These are phyloP conservation scores for Amblyornis subalaris DNA, from an alignment of 2,113 vertebrate species.

Conservation along the genomic window DNA sequence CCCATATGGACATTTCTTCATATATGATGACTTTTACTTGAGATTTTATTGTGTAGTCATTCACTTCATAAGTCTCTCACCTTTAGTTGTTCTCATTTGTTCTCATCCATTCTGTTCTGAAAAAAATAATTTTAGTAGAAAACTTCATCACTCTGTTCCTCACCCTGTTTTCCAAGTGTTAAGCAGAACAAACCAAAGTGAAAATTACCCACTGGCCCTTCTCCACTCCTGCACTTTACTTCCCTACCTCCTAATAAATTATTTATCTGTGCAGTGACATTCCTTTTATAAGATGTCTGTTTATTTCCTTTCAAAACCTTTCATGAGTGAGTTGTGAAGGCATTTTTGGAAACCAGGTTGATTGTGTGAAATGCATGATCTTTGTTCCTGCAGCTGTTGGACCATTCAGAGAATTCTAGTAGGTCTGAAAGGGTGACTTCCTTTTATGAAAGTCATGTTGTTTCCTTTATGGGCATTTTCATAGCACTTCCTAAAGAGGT, in stretches of 20 bases:
- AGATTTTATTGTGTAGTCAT: neutral
- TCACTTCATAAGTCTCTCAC: neutral
- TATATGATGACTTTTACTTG: neutral
- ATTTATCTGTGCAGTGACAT: neutral
- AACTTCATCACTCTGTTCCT: neutral
- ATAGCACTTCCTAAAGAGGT: neutral
- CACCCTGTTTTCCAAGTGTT: neutral
- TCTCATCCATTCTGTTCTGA: neutral
- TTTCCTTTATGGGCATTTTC: neutral
- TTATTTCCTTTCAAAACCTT: neutral
- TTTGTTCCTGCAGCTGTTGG: neutral
- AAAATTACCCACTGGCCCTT: neutral
- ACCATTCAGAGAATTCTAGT: neutral
- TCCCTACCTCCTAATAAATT: neutral
- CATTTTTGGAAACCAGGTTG: neutral
- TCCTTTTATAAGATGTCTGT: neutral
- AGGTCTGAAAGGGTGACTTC: neutral
- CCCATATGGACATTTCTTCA: neutral
- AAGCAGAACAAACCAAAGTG: neutral
- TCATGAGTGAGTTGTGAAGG: neutral
- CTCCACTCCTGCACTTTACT: neutral
- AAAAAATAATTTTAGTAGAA: neutral
- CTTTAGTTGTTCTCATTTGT: neutral
- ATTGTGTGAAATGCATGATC: neutral
- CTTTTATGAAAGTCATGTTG: neutral